Percentiles rank a stretch among this genome's conserved stretches.
Conservation (phyloP, 2,888 invertebrate species). For the Drosophila mimica region DNA sequence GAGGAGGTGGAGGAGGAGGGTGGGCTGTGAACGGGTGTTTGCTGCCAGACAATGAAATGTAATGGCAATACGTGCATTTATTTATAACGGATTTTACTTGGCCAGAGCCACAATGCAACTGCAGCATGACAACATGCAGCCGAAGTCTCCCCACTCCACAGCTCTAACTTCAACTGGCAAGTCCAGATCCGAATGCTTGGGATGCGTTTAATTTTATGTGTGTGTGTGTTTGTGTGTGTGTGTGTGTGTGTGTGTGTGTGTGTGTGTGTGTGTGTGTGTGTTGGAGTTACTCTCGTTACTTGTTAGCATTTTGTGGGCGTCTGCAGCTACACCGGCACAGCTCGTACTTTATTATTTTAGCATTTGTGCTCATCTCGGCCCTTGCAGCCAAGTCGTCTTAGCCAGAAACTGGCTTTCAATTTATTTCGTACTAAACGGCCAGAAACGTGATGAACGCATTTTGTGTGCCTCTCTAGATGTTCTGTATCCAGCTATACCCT, state of each 20-base stretch:
- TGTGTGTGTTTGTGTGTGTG: not conserved
- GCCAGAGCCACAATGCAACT: slow-evolving; percentile 36
- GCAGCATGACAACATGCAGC: slow-evolving; percentile 47
- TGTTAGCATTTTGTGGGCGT: slow-evolving; percentile 74
- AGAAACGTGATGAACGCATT: slow-evolving; percentile 76
- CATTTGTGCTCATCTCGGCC: slow-evolving; percentile 36
- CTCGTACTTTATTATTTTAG: slow-evolving; percentile 49
- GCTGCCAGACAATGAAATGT: slow-evolving; percentile 66
- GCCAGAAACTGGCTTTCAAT: slow-evolving; percentile 44
- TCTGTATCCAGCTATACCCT: slow-evolving; percentile 23
- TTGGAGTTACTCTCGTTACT: slow-evolving; percentile 54
- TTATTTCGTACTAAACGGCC: slow-evolving; percentile 65
- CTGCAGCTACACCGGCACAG: slow-evolving; percentile 36
- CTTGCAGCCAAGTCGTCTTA: slow-evolving; percentile 10
- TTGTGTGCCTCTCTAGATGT: slow-evolving; percentile 31
- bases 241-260: not conserved
- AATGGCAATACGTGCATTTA: slow-evolving; percentile 77
- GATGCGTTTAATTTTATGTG: slow-evolving; percentile 25
- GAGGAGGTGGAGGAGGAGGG: too few relatives aligned
- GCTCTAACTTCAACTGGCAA: slow-evolving; percentile 9
- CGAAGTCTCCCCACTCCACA: slow-evolving; percentile 5
- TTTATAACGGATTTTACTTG: slow-evolving; percentile 66
- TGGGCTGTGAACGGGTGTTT: slow-evolving; percentile 6
- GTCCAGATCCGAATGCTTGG: slow-evolving; percentile 35
- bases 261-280: slow-evolving; percentile 1